Percentiles rank a stretch among this genome's conserved stretches.
phyloP scores from a whole-genome alignment of 2,888 invertebrate genomes.

The Drosophila colorata region DNA sequence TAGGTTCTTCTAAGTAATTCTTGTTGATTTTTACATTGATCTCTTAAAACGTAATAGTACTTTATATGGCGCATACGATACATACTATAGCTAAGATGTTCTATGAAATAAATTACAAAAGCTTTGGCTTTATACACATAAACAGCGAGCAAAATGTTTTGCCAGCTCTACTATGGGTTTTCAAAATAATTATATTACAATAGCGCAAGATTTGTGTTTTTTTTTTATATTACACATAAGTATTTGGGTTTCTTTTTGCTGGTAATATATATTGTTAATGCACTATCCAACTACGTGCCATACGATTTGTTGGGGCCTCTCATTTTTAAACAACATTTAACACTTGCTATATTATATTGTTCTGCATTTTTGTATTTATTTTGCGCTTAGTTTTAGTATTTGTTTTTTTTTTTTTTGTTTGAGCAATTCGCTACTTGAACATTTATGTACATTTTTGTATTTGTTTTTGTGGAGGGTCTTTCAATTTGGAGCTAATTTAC shows the following conservation, averaged over 20 bases:
- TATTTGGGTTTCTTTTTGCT: slow-evolving; percentile 17
- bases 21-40: slow-evolving; percentile 63
- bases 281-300: slow-evolving; percentile 23
- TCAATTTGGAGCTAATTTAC: slow-evolving; percentile 37
- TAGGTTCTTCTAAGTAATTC: slow-evolving; percentile 71
- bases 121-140: slow-evolving; percentile 80
- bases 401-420: slow-evolving; percentile 28
- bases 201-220: slow-evolving; percentile 55
- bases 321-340: slow-evolving; percentile 70
- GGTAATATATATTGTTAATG: slow-evolving; percentile 12
- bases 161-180: slow-evolving; percentile 32
- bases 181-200: slow-evolving; percentile 76
- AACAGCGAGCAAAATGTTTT: slow-evolving; percentile 22
- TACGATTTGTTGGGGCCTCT: slow-evolving; percentile 25
- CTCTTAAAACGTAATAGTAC: slow-evolving; percentile 39
- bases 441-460: slow-evolving; percentile 55
- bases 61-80: slow-evolving; percentile 31
- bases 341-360: slow-evolving; percentile 61
- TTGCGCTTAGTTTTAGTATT: slow-evolving; percentile 14
- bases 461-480: slow-evolving; percentile 65
- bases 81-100: slow-evolving; percentile 55
- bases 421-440: slow-evolving; percentile 67
- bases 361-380: slow-evolving; percentile 13
- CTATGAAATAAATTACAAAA: slow-evolving; percentile 83
- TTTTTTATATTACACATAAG: slow-evolving; percentile 45